Evolutionary conservation across 2,797 vertebrate species (phyloP), one percentile per base, ranked within the genome.

Genomic region (Rhinatrema bivittatum): DNA sequence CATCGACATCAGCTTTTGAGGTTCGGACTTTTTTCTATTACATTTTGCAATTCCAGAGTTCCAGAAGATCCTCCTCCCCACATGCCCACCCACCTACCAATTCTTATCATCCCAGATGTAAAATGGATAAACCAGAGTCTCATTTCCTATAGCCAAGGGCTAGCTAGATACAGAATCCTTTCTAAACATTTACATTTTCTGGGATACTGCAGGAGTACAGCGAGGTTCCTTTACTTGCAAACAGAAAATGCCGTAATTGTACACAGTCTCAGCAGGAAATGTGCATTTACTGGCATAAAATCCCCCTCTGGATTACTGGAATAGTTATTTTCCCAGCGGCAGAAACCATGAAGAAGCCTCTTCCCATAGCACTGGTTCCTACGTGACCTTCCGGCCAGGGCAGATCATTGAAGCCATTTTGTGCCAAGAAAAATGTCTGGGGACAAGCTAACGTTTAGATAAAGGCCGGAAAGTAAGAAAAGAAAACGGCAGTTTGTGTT

Each of bases 151-250:
- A 10, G 29, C 33, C 2, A 0, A 5, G 13, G 11, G 10, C 17
- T 16, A 5, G 9, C 25, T 31, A 15, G 15, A 20, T 20, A 7
- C 27, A 18, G 37, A 13, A 9, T 45, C 42, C 33, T 18, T 7
- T 46, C 0, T 32, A 53, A 61, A 50, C 45, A 32, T 65, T 65
- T 50, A 39, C 29, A 46, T 45, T 33, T 33, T 7, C 12, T 18
- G 3, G 25, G 2, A 25, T 22, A 7, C 40, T 25, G 25, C 2
- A 0, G 5, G n/a, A 12, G 23, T 29, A 4, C 15, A 16, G 27
- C 2, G 7, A 34, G 1, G 12, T 6, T 19, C 3, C 2, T 30
- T 7, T 14, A 43, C 20, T 41, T 35, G n/a, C n/a, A n/a, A n/a
- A n/a, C n/a, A n/a, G n/a, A n/a, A n/a, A n/a, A n/a, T n/a, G n/a